Evolutionary conservation across 2,113 vertebrate species (phyloP).

Genomic region (Macroglossus sobrinus): DNA sequence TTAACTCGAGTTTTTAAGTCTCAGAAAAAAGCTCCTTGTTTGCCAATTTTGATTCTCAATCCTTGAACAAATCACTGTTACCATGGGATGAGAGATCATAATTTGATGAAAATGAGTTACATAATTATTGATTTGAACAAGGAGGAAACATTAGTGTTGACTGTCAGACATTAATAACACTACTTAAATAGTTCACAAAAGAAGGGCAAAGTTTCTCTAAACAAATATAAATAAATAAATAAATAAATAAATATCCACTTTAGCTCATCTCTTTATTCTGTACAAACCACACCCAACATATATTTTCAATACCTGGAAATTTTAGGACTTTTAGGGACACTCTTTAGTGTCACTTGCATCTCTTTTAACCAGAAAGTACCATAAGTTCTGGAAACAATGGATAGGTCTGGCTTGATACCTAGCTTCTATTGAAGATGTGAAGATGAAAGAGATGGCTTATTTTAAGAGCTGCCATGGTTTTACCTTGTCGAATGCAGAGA

Average conservation of each 20-base stretch:
- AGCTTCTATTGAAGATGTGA: background rate
- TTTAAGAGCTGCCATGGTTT: background rate
- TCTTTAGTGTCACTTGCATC: background rate
- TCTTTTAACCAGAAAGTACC: background rate
- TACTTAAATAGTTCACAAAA: background rate
- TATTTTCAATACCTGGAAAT: background rate
- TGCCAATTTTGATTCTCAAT: background rate
- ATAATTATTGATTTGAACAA: background rate
- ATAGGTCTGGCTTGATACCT: background rate
- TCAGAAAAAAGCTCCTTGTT: background rate
- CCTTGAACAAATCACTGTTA: background rate
- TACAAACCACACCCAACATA: background rate
- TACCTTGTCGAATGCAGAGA: background rate
- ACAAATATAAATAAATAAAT: background rate
- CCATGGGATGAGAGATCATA: accelerated
- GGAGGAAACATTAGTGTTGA: background rate
- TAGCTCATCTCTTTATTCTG: background rate
- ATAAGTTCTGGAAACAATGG: background rate
- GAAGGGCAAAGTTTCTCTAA: background rate
- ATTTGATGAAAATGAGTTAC: background rate
- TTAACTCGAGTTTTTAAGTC: background rate
- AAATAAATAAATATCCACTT: background rate
- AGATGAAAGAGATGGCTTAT: background rate
- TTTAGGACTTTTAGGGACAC: background rate
- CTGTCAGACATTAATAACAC: background rate